Conservation (phyloP, 2,113 vertebrate species). For the Hippocampus zosterae region DNA sequence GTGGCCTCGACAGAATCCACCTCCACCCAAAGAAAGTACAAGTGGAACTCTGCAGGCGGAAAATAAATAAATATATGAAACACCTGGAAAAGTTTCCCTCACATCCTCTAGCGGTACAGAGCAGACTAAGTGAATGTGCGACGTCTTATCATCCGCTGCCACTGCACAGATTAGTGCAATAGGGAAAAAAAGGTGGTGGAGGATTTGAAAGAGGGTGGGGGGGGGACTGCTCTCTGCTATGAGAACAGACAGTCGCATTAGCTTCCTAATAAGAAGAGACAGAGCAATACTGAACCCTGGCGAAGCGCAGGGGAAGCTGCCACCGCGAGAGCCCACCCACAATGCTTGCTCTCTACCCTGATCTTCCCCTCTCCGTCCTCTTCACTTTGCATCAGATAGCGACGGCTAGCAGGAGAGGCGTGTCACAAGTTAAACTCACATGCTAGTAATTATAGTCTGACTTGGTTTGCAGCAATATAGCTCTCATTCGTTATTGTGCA, state of each 20-base stretch:
- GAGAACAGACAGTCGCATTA: slow-evolving; percentile 80
- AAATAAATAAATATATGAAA: slow-evolving; percentile 8
- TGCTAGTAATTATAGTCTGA: slow-evolving; percentile 72
- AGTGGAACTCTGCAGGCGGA: slow-evolving; percentile 7
- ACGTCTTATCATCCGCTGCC: slow-evolving; percentile 67
- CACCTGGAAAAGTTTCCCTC: slow-evolving; percentile 51
- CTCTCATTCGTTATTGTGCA: slow-evolving; percentile 20
- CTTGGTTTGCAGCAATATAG: slow-evolving; percentile 63
- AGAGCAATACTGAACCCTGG: slow-evolving; percentile 65
- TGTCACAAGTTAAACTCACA: slow-evolving; percentile 71
- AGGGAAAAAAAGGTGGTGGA: slow-evolving; percentile 57
- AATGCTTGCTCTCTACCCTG: slow-evolving; percentile 41
- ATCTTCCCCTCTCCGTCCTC: slow-evolving; percentile 35
- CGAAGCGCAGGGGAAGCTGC: slow-evolving; percentile 46
- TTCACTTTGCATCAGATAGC: slow-evolving; percentile 59
- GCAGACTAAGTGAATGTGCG: slow-evolving; percentile 56
- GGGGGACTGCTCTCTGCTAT: slow-evolving; percentile 70
- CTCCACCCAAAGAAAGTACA: slow-evolving; percentile 38
- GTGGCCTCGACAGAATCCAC: slow-evolving; percentile 57
- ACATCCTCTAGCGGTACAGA: slow-evolving; percentile 38
- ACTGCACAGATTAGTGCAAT: slow-evolving; percentile 71
- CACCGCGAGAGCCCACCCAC: slow-evolving; percentile 29
- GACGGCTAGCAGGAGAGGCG: slow-evolving; percentile 42
- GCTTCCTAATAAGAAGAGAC: slow-evolving; percentile 75
- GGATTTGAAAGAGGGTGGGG: slow-evolving; percentile 7